Base-by-base conservation (phyloP, 2,888 invertebrate species). In the Nemoura dubitans region DNA sequence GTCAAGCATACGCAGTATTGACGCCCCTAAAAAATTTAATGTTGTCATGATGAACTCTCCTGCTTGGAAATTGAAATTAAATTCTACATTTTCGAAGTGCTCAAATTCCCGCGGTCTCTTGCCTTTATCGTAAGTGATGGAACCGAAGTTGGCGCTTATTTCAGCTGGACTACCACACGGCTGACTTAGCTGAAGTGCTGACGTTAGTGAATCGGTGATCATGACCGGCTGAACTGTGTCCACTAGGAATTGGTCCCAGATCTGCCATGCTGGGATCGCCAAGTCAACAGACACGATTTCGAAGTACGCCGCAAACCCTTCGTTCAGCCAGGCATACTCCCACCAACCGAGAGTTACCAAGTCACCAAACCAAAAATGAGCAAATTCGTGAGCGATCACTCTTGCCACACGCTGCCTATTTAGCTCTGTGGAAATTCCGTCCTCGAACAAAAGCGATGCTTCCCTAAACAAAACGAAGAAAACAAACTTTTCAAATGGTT, bases 1-100 rank as follows among this genome's bases (percentile, higher is more conserved):
- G 25, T 92, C 90, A 90, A 94, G 92, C 94, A 94, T 94, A 28
- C 93, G 91, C 78, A 94, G 92, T 0, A 94, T 90, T 3, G 93
- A 91, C 0, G 93, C 92, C 1, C 93, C 93, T 90, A 88, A 77
- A 77, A 83, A 88, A 30, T n/a, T 76, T 76, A 21, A 43, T 30
- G 27, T 77, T 76, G 16, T 21, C 16, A 36, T 36, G 36, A 36
- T 6, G 36, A 36, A 36, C 36, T 36, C 10, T 36, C 36, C 10
- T 36, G 3, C 36, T 36, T 10, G 10, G 10, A 36, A 36, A 36
- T 10, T 36, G 3, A 36, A 36, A 36, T n/a, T n/a, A 36, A 36
- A 36, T 36, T 36, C 36, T 36, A 6, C 36, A 36, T 36, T 36
- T 83, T 84, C 36, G 5, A n/a, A 30, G 81, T n/a, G 30, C 16